Evolutionary conservation across 2,113 vertebrate genomes (phyloP).

Genomic region (Castor canadensis): DNA sequence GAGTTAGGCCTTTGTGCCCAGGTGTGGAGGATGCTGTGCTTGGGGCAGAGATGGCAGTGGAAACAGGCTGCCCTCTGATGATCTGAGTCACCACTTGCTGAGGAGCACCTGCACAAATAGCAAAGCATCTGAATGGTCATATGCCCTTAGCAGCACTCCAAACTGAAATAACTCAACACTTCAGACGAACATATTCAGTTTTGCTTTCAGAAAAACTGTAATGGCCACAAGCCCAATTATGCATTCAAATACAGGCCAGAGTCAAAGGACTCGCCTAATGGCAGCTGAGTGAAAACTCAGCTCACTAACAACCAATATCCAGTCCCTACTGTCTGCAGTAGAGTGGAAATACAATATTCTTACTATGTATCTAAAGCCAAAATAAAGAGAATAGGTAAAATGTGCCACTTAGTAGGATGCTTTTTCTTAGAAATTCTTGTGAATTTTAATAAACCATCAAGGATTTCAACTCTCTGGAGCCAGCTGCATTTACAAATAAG

Average conservation of each 20-base stretch:
- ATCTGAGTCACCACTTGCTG: conserved; percentile 91
- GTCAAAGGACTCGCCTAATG: neutral
- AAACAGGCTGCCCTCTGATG: conserved; percentile 89
- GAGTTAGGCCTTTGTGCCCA: conserved; percentile 83
- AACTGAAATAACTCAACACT: neutral
- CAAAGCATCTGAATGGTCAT: neutral
- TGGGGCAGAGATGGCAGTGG: conserved; percentile 86
- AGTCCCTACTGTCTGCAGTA: neutral
- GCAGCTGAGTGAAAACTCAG: neutral
- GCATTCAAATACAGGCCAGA: neutral
- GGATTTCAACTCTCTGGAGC: neutral
- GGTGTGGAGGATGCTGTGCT: conserved; percentile 80
- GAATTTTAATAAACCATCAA: neutral
- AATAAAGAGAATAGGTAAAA: neutral
- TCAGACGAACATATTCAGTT: neutral
- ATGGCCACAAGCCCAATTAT: neutral
- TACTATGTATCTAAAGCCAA: neutral
- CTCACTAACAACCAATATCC: neutral
- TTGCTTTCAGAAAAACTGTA: neutral
- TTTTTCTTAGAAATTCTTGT: conserved; percentile 13
- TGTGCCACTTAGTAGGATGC: neutral
- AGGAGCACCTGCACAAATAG: conserved; percentile 85
- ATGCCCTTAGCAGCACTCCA: neutral
- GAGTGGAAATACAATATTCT: neutral
- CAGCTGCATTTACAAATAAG: neutral